Evolutionary conservation across 2,113 vertebrate genomes (phyloP).

Genomic region (Gobiocypris rarus): DNA sequence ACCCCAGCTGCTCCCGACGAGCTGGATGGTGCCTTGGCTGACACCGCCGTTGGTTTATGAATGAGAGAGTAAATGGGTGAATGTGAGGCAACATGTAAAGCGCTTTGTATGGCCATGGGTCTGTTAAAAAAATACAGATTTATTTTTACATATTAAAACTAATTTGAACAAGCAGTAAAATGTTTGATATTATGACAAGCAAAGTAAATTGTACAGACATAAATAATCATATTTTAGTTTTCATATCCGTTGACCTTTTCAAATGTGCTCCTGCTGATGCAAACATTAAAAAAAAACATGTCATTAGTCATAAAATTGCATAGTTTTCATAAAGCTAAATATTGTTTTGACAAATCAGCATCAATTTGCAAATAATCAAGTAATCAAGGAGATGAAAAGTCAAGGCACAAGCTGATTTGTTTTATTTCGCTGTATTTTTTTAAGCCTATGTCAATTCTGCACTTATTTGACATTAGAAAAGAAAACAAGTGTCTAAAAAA

Average conservation of each 20-base stretch:
- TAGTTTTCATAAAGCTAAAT: background rate
- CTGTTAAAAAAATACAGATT: too few relatives aligned
- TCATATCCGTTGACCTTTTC: constrained; percentile 1
- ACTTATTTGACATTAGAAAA: background rate
- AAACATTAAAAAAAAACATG: background rate
- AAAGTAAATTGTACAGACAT: too few relatives aligned
- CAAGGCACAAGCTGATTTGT: background rate
- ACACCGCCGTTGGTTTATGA: too few relatives aligned
- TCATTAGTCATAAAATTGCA: background rate
- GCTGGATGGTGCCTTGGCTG: too few relatives aligned
- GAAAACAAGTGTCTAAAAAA: background rate
- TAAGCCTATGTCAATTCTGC: background rate
- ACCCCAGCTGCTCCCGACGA: too few relatives aligned
- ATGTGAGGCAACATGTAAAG: too few relatives aligned
- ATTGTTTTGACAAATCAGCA: constrained; percentile 9
- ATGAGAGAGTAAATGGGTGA: too few relatives aligned
- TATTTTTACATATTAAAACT: too few relatives aligned
- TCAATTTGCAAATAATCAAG: constrained; percentile 14
- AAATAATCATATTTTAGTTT: background rate
- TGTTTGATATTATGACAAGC: too few relatives aligned
- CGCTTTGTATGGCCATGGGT: too few relatives aligned
- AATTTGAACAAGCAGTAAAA: too few relatives aligned
- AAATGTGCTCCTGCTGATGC: background rate
- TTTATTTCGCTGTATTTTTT: background rate
- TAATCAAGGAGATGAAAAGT: background rate